phyloP scores from a whole-genome alignment of 1,140 invertebrate species.

The Bombus terrestris region DNA sequence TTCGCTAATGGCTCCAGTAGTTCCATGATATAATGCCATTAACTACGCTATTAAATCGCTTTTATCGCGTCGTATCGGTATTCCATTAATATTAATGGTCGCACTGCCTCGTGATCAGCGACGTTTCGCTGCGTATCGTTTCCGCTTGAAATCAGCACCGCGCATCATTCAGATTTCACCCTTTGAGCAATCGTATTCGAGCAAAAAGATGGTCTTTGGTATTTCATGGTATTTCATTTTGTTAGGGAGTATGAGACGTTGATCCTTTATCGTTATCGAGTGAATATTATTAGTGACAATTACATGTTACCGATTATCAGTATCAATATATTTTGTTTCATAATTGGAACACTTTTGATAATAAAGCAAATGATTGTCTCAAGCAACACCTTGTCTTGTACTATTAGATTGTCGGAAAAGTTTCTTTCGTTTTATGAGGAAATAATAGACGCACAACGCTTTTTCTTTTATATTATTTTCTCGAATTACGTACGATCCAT shows the following conservation, averaged over 20 bases:
- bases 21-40: constrained; percentile 60
- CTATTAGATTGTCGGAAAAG: too few relatives aligned
- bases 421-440: too few relatives aligned
- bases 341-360: too few relatives aligned
- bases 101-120: constrained; percentile 37
- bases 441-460: too few relatives aligned
- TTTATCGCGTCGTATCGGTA: constrained; percentile 60
- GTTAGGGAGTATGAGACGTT: not conserved
- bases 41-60: constrained; percentile 66
- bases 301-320: too few relatives aligned
- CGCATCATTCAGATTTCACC: not conserved
- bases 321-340: too few relatives aligned
- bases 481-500: too few relatives aligned
- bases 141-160: not conserved
- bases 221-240: not conserved
- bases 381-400: too few relatives aligned
- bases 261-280: too few relatives aligned
- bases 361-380: too few relatives aligned
- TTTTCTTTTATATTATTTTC: too few relatives aligned
- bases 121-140: constrained; percentile 19
- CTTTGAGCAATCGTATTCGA: not conserved
- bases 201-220: not conserved
- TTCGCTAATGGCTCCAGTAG: constrained; percentile 59
- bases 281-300: too few relatives aligned
- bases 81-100: constrained; percentile 67